These are phyloP conservation scores for Pogonomyrmex californicus DNA, from an alignment of 1,140 invertebrate genomes.

Conservation along the genomic window DNA sequence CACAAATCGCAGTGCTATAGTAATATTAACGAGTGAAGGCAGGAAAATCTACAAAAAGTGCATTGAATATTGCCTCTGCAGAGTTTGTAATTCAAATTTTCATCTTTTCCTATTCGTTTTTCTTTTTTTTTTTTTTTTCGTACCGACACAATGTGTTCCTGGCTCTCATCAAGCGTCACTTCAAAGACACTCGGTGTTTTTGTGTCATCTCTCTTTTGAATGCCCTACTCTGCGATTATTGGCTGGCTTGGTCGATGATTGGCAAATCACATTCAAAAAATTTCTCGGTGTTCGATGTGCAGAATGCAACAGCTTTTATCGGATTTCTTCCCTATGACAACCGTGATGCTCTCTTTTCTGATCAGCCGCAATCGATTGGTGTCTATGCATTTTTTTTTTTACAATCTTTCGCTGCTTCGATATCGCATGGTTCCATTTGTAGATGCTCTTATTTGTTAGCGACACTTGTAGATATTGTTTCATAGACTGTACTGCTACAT, in stretches of 20 bases:
- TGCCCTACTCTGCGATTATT: constrained; percentile 73
- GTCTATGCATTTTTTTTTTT: constrained; percentile 50
- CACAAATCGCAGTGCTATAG: background rate
- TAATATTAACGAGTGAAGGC: background rate
- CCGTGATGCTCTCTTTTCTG: constrained; percentile 60
- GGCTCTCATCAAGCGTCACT: constrained; percentile 50
- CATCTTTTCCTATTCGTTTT: background rate
- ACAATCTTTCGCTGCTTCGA: constrained; percentile 65
- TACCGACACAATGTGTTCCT: constrained; percentile 57
- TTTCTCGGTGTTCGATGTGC: constrained; percentile 81
- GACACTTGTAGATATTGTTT: constrained; percentile 22
- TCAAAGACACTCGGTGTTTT: constrained; percentile 73
- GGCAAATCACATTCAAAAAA: constrained; percentile 78
- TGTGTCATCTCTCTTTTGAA: constrained; percentile 72
- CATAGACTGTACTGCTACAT: constrained; percentile 24
- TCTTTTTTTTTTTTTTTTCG: constrained; percentile 40
- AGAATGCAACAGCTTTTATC: constrained; percentile 82
- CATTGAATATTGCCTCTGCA: constrained; percentile 71
- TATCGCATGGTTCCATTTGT: constrained; percentile 71
- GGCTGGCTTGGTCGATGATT: constrained; percentile 80
- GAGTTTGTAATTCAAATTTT: constrained; percentile 37
- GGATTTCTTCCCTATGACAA: constrained; percentile 66
- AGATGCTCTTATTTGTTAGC: constrained; percentile 62
- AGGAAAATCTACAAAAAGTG: constrained; percentile 10
- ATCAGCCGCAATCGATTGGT: constrained; percentile 63